Base-by-base conservation (phyloP, 2,888 invertebrate species). In the Oeneis ivallda region DNA sequence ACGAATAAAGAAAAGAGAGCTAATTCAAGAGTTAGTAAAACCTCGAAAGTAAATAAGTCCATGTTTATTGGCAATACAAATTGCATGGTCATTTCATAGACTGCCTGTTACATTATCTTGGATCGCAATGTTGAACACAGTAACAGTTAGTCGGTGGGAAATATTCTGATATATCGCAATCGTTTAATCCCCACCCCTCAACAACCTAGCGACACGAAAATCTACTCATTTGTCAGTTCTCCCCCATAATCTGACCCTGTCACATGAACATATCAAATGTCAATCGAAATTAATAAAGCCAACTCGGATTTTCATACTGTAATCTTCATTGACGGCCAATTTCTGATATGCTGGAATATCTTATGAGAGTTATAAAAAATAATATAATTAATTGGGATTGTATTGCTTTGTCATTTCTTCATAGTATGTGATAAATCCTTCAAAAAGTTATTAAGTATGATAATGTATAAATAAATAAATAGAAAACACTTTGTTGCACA, bases 251-350 rank as follows among this genome's bases (percentile, higher is more conserved):
- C 75, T 76, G 76, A 72, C 75, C 74, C 79, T 78, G 80, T 84
- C 85, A 84, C 84, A 85, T 75, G 82, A 84, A 87, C 85, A 81
- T 89, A 89, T 89, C 88, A 87, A 88, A 89, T 89, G 85, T 88
- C 88, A 87, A 82, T 85, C 74, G 83, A 87, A 86, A 89, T 89
- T 88, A 88, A 89, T 89, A 86, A 84, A 76, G 76, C 76, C 75
- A 79, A 77, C 76, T 79, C 75, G 37, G 37, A 64, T 62, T 68
- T 64, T 52, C 47, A n/a, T 56, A 52, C n/a, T 54, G 19, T 39
- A 61, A 15, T 61, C 52, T 52, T 13, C 13, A 47, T n/a, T 2
- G 13, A 26, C 39, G n/a, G 2, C 47, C 43, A 19, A 64, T 37
- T 60, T 26, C 11, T 37, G 11, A 47, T 47, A 43, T 11, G 39